Percentiles rank a stretch among this genome's conserved stretches.
Evolutionary conservation across 1,140 invertebrate genomes (phyloP).

Genomic region (Drosophila lowei): DNA sequence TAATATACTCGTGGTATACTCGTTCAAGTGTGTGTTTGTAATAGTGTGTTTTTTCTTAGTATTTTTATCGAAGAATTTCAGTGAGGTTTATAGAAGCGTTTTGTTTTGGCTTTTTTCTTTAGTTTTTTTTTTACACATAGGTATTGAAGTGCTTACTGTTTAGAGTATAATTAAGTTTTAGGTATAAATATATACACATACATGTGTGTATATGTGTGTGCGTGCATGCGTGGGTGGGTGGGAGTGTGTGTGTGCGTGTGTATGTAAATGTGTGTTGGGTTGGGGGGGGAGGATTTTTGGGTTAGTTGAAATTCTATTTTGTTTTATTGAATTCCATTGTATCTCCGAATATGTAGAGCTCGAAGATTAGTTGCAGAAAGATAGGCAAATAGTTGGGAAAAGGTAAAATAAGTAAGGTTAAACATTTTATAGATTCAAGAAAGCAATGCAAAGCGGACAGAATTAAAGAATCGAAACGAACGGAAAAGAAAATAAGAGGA

Average conservation of each 20-base stretch:
- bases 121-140: conserved; percentile 25
- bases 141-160: conserved; percentile 66
- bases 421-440: conserved; percentile 19
- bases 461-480: not conserved
- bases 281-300: conserved; percentile 1
- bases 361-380: conserved; percentile 1
- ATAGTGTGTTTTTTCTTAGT: conserved; percentile 23
- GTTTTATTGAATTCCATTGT: not conserved
- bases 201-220: conserved; percentile 17
- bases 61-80: conserved; percentile 79
- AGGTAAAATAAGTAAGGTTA: conserved; percentile 16
- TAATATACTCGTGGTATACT: conserved; percentile 14
- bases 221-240: not conserved
- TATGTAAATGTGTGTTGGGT: not conserved
- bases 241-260: not conserved
- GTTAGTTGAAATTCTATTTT: conserved; percentile 14
- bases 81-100: conserved; percentile 80
- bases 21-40: conserved; percentile 33
- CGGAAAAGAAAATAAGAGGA: not conserved
- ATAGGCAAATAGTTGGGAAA: conserved; percentile 36
- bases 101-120: conserved; percentile 17
- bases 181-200: conserved; percentile 40
- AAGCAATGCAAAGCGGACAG: conserved; percentile 27
- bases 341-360: no score
- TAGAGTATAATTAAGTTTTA: conserved; percentile 52